Evolutionary conservation across 1,140 invertebrate species (phyloP).

Genomic region (Eurosta solidaginis): DNA sequence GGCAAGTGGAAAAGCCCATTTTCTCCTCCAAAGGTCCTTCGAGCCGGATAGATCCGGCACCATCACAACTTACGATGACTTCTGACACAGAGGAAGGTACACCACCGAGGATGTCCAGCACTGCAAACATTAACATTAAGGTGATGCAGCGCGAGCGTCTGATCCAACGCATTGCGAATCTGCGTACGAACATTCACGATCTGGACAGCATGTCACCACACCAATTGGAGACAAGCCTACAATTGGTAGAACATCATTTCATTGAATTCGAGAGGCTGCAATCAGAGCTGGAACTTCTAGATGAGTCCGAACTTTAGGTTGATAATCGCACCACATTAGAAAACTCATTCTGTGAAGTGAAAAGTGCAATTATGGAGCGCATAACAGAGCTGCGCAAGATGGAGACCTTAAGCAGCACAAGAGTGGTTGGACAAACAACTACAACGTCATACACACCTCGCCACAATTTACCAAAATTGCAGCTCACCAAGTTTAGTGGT

Average conservation of each 20-base stretch:
- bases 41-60: too few relatives aligned
- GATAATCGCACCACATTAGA: not conserved
- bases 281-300: not conserved
- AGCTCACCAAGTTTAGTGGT: not conserved
- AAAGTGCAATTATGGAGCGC: not conserved
- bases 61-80: too few relatives aligned
- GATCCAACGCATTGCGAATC: too few relatives aligned
- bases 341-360: not conserved
- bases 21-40: too few relatives aligned
- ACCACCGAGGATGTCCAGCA: too few relatives aligned
- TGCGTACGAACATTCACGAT: too few relatives aligned
- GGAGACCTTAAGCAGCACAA: too few relatives aligned
- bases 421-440: not conserved
- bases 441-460: not conserved
- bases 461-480: not conserved
- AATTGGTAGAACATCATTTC: not conserved
- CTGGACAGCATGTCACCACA: not conserved
- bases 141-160: too few relatives aligned
- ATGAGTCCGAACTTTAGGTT: not conserved
- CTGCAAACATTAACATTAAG: too few relatives aligned
- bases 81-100: too few relatives aligned
- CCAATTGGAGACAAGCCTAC: not conserved
- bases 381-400: too few relatives aligned
- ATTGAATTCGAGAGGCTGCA: not conserved
- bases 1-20: too few relatives aligned